Base-by-base conservation (phyloP, 1,140 invertebrate genomes). In the Pteromalus puparum region DNA sequence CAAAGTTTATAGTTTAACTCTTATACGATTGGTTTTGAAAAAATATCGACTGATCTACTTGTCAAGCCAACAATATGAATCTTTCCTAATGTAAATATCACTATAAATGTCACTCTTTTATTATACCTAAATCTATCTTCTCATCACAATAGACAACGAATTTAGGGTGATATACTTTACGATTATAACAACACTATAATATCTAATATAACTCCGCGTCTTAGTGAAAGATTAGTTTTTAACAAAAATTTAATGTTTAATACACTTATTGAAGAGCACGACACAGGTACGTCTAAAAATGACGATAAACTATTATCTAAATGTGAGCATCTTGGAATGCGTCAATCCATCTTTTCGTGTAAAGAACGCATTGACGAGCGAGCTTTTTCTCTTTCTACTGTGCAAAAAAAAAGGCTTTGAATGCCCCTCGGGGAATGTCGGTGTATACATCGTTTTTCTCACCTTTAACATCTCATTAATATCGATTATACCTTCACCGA, bases 181-280 rank as follows among this genome's bases (percentile, higher is more conserved):
- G 1, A 38, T 74, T 61, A n/a, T n/a, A 82, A 82, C 10, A 65
- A 75, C 72, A 82, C 46, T 75, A 82, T 74, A 82, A 34, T 67
- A 75, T 34, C 6, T 34, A 34, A 34, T 74, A 73, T 73, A 70
- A 61, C 15, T 7, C 18, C 53, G 68, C 12, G 28, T 12, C 48
- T 73, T 81, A 53, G 68, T n/a, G 12, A 42, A 53, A 24, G 18
- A 75, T 46, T 82, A 82, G 81, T 38, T 48, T 72, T 78, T 83
- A 83, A 83, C 18, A 72, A 78, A 72, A 21, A 78, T 42, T 83
- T 78, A 83, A 78, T 83, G 65, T 83, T 84, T 84, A 10, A 38
- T 48, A 83, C 82, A 78, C 82, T 72, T 70, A 28, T 83, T 74
- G 48, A 84, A 84, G 83, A 84, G 83, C 83, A 65, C 83, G 7